phyloP scores from a whole-genome alignment of 2,113 vertebrate genomes.

The Xiphophorus couchianus region DNA sequence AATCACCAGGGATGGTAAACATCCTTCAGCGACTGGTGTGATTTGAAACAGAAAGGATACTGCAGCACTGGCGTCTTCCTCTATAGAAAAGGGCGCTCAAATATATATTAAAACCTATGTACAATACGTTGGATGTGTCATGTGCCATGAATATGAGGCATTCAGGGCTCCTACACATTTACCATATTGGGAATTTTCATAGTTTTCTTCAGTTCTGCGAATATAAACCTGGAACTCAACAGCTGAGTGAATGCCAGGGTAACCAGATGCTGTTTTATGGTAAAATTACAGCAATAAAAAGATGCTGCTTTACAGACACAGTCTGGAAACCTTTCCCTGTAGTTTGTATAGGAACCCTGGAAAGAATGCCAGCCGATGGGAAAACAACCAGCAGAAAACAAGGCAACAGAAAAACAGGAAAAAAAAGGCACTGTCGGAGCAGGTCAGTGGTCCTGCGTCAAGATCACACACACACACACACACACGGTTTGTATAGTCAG shows the following conservation, averaged over 20 bases:
- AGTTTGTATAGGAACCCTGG: slow-evolving; percentile 40
- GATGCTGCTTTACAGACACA: slow-evolving; percentile 4
- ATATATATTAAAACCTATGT: slow-evolving; percentile 80
- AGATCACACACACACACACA: slow-evolving; percentile 7
- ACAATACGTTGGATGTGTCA: slow-evolving; percentile 70
- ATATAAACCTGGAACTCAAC: background rate
- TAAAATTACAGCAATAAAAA: slow-evolving; percentile 1
- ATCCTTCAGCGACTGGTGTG: background rate
- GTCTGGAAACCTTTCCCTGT: background rate
- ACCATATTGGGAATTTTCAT: slow-evolving; percentile 4
- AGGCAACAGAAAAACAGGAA: slow-evolving; percentile 66
- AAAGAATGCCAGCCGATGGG: slow-evolving; percentile 34
- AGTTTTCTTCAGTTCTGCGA: slow-evolving; percentile 22
- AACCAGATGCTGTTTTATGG: background rate
- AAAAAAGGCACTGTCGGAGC: slow-evolving; percentile 94
- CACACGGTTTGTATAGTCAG: slow-evolving; percentile 14
- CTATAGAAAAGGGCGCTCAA: slow-evolving; percentile 62
- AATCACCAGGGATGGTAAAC: background rate
- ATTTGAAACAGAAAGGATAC: slow-evolving; percentile 59
- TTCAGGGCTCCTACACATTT: slow-evolving; percentile 54
- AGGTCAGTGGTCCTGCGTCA: slow-evolving; percentile 14
- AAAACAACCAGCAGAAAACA: slow-evolving; percentile 58
- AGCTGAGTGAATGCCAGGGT: slow-evolving; percentile 8
- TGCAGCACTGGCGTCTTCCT: slow-evolving; percentile 62
- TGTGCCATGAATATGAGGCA: slow-evolving; percentile 64